A percentile compares a stretch with the other conserved stretches of the same genome.
phyloP scores from a whole-genome alignment of 1,140 invertebrate species.

The Hypsibius dujardini region DNA sequence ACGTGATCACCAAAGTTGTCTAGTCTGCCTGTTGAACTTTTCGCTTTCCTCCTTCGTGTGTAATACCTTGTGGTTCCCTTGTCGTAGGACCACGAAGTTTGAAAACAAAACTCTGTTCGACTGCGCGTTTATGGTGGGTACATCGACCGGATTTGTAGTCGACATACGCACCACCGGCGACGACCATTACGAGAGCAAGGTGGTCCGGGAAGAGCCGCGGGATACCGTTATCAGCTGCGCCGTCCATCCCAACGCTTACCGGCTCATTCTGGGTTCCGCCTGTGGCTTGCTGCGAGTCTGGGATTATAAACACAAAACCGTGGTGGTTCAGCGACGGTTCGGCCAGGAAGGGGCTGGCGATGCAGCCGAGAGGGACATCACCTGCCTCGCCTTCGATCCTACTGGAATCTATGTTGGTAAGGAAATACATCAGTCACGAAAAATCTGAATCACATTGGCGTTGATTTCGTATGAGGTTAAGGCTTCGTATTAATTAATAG shows the following conservation, averaged over 20 bases:
- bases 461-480: too few species aligned
- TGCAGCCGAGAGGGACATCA: neutral
- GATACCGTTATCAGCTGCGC: constrained; percentile 3
- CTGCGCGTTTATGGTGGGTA: too few species aligned
- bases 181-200: neutral
- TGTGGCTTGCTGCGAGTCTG: neutral
- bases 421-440: too few species aligned
- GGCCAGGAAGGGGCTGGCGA: neutral
- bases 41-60: too few species aligned
- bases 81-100: too few species aligned
- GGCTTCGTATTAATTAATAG: too few species aligned
- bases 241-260: constrained; percentile 8
- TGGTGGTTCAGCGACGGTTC: neutral
- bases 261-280: neutral
- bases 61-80: too few species aligned
- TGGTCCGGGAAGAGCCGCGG: neutral
- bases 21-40: too few species aligned
- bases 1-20: too few species aligned
- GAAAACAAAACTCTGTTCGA: too few species aligned
- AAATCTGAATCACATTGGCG: too few species aligned
- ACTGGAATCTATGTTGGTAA: neutral
- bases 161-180: neutral
- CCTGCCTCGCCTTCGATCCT: neutral
- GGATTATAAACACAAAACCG: constrained; percentile 4
- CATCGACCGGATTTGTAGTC: too few species aligned